phyloP scores from a whole-genome alignment of 2,888 invertebrate genomes.

The Oscheius sp. region DNA sequence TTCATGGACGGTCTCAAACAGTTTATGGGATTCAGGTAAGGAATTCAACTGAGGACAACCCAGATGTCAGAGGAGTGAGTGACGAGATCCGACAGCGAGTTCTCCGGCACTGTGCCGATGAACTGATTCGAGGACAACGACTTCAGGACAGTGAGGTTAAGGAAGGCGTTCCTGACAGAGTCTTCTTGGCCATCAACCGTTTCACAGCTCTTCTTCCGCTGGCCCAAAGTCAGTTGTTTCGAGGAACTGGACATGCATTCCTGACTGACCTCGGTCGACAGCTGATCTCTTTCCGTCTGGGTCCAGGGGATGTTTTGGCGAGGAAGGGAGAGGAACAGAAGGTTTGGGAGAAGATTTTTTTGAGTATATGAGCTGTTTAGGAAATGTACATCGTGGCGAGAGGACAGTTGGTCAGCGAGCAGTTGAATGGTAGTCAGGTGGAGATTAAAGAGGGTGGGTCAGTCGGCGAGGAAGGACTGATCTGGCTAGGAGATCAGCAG shows the following conservation, averaged over 20 bases:
- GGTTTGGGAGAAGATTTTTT: constrained; percentile 26
- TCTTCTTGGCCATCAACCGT: constrained; percentile 44
- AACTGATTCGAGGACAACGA: constrained; percentile 44
- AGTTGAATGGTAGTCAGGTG: background rate
- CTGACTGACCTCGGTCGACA: constrained; percentile 15
- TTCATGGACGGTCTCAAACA: constrained; percentile 58
- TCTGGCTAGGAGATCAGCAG: constrained; percentile 1
- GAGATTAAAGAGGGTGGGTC: background rate
- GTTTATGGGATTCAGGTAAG: constrained; percentile 57
- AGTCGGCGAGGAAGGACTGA: constrained; percentile 21
- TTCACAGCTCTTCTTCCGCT: constrained; percentile 39
- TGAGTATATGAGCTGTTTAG: background rate
- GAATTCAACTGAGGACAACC: too few relatives aligned
- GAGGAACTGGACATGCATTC: constrained; percentile 21
- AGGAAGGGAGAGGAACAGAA: constrained; percentile 47
- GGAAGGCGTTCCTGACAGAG: constrained; percentile 42
- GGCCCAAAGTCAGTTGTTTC: constrained; percentile 22
- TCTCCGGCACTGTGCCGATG: constrained; percentile 49
- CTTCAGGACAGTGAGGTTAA: constrained; percentile 48
- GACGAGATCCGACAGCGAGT: constrained; percentile 42
- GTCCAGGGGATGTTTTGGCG: constrained; percentile 51
- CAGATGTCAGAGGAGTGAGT: constrained; percentile 36
- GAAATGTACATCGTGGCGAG: constrained; percentile 35
- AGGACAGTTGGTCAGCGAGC: constrained; percentile 9
- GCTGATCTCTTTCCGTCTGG: constrained; percentile 27